A percentile compares a stretch with the other conserved stretches of the same genome.
Evolutionary conservation across 2,888 invertebrate species (phyloP).

Genomic region (Aleiodes alternator): DNA sequence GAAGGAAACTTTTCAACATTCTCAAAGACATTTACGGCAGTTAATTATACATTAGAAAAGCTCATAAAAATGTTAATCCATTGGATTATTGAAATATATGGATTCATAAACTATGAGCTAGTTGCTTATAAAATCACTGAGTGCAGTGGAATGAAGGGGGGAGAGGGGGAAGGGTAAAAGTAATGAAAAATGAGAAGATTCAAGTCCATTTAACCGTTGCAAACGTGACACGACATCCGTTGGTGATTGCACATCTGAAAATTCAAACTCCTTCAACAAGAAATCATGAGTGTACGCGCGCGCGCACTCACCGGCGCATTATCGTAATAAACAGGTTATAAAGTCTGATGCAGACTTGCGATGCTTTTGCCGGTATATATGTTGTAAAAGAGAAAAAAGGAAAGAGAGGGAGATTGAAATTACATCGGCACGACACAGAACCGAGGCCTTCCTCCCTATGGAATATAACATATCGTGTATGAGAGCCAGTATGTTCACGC

Average conservation of each 20-base stretch:
- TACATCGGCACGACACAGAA: slow-evolving; percentile 39
- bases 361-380: slow-evolving; percentile 54
- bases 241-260: slow-evolving; percentile 44
- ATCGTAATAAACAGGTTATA: slow-evolving; percentile 71
- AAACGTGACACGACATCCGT: slow-evolving; percentile 66
- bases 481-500: slow-evolving; percentile 38
- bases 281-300: slow-evolving; percentile 56
- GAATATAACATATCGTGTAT: slow-evolving; percentile 23
- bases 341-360: slow-evolving; percentile 61
- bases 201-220: slow-evolving; percentile 60
- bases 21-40: too few relatives aligned
- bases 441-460: not conserved
- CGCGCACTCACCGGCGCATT: slow-evolving; percentile 64
- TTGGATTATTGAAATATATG: not conserved
- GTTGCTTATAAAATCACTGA: too few relatives aligned
- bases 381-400: not conserved
- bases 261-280: slow-evolving; percentile 46
- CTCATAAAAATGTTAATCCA: too few relatives aligned
- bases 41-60: too few relatives aligned
- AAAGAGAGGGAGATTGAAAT: slow-evolving; percentile 37
- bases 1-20: too few relatives aligned
- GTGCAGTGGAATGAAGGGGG: not conserved
- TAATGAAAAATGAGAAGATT: slow-evolving; percentile 52
- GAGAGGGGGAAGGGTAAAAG: slow-evolving; percentile 28
- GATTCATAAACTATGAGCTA: not conserved